Conservation (phyloP, 2,113 vertebrate species). For the Leptodactylus fuscus region DNA sequence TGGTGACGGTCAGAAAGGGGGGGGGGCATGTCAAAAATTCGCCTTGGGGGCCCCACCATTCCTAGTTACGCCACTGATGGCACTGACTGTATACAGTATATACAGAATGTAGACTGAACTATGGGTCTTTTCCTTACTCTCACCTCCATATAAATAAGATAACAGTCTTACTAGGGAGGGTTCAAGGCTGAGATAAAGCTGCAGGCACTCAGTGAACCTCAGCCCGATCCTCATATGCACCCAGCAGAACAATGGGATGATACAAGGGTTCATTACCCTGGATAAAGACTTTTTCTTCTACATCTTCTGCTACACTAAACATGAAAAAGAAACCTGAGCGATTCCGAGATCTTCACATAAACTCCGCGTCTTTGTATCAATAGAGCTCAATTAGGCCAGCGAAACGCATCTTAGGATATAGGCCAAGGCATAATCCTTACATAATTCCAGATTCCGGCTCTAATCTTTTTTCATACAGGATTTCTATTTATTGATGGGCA, state of each 20-base stretch:
- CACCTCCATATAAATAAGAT: not conserved
- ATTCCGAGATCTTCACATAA: not conserved
- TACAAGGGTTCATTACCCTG: not conserved
- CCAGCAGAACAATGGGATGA: not conserved
- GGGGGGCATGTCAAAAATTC: too few relatives aligned
- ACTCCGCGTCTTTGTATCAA: not conserved
- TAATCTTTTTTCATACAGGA: conserved; percentile 6
- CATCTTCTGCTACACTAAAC: not conserved
- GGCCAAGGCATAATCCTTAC: conserved; percentile 8
- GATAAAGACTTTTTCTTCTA: not conserved
- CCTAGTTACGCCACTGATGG: too few relatives aligned
- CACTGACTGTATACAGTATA: not conserved
- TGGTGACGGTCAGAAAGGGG: too few relatives aligned
- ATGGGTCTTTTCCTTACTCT: not conserved
- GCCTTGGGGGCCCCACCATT: too few relatives aligned
- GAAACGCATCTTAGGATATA: not conserved
- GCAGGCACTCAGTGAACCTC: not conserved
- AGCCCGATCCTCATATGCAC: not conserved
- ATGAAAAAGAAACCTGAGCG: conserved; percentile 4
- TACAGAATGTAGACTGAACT: not conserved
- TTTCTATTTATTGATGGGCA: not conserved
- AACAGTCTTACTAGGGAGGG: not conserved
- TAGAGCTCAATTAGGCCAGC: not conserved
- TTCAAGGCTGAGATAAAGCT: conserved; percentile 15
- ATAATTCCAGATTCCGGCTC: not conserved